These are phyloP conservation scores for Drosophila paracracens DNA, from an alignment of 2,888 invertebrate genomes.

Conservation along the genomic window DNA sequence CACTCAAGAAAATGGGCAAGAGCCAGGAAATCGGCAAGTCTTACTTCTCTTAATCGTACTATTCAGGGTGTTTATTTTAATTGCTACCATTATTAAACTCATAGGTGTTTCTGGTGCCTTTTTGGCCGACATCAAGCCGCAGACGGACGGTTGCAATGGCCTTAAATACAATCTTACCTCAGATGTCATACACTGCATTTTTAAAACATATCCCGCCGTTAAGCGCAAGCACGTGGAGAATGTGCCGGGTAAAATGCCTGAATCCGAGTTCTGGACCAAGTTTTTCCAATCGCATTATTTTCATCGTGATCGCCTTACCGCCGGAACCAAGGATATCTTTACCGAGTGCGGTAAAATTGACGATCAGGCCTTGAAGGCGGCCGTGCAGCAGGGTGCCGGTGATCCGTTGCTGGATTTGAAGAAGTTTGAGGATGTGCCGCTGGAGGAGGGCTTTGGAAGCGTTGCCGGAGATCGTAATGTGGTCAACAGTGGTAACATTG, in stretches of 20 bases:
- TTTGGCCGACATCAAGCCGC: slow-evolving; percentile 97
- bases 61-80: not conserved
- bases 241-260: slow-evolving; percentile 97
- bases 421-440: slow-evolving; percentile 89
- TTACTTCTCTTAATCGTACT: not conserved
- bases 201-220: slow-evolving; percentile 99
- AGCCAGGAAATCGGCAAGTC: slow-evolving; percentile 93
- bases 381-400: slow-evolving; percentile 91
- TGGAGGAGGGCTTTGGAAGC: slow-evolving; percentile 89
- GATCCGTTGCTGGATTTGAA: slow-evolving; percentile 94
- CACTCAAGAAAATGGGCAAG: slow-evolving; percentile 89
- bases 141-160: slow-evolving; percentile 98
- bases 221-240: slow-evolving; percentile 98
- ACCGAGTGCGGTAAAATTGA: slow-evolving; percentile 99
- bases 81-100: not conserved
- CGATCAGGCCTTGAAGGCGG: slow-evolving; percentile 92
- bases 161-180: slow-evolving; percentile 98
- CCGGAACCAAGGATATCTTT: slow-evolving; percentile 97
- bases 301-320: slow-evolving; percentile 96
- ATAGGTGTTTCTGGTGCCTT: slow-evolving; percentile 90
- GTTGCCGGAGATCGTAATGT: slow-evolving; percentile 82
- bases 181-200: slow-evolving; percentile 99
- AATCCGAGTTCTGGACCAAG: slow-evolving; percentile 99
- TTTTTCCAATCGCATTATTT: slow-evolving; percentile 99
- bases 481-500: slow-evolving; percentile 87